Percentiles rank a stretch among this genome's conserved stretches.
Evolutionary conservation across 2,888 invertebrate genomes (phyloP).

Genomic region (Tromatobia lineatoria): DNA sequence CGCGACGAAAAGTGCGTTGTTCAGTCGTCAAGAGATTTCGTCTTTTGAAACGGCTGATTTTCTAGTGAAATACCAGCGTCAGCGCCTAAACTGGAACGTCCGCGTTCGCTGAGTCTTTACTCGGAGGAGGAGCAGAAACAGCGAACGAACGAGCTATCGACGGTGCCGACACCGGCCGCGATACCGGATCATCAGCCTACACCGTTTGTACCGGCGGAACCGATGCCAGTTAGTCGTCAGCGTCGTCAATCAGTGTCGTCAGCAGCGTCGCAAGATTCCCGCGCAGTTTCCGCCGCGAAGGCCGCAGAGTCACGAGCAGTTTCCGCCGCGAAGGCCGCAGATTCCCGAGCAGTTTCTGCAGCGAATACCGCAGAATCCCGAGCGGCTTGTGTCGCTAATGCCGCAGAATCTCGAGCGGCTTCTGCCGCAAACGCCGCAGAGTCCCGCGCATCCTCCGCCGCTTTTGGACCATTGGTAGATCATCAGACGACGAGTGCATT

Average conservation of each 20-base stretch:
- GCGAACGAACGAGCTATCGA: slow-evolving; percentile 75
- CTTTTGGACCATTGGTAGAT: slow-evolving; percentile 61
- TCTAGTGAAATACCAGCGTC: slow-evolving; percentile 75
- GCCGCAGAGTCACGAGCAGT: not conserved
- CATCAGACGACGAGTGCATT: slow-evolving; percentile 48
- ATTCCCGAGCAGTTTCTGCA: slow-evolving; percentile 24
- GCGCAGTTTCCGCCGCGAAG: not conserved
- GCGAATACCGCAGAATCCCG: not conserved
- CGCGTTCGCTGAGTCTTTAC: slow-evolving; percentile 81
- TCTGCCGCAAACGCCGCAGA: not conserved
- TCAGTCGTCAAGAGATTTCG: not conserved
- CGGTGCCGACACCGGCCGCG: slow-evolving; percentile 77
- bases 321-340: not conserved
- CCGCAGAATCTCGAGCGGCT: not conserved
- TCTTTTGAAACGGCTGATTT: slow-evolving; percentile 55
- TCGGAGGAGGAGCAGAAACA: slow-evolving; percentile 81
- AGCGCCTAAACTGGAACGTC: slow-evolving; percentile 78
- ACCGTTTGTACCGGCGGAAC: slow-evolving; percentile 66
- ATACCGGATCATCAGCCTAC: slow-evolving; percentile 73
- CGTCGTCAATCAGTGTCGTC: slow-evolving; percentile 22
- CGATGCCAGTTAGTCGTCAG: slow-evolving; percentile 44
- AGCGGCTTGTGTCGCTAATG: not conserved
- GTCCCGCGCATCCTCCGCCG: slow-evolving; percentile 54
- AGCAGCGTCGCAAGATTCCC: not conserved
- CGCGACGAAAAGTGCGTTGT: not conserved